A percentile compares a stretch with the other conserved stretches of the same genome.
These are phyloP conservation scores for Bombus affinis DNA, from an alignment of 1,140 invertebrate genomes.

Conservation along the genomic window DNA sequence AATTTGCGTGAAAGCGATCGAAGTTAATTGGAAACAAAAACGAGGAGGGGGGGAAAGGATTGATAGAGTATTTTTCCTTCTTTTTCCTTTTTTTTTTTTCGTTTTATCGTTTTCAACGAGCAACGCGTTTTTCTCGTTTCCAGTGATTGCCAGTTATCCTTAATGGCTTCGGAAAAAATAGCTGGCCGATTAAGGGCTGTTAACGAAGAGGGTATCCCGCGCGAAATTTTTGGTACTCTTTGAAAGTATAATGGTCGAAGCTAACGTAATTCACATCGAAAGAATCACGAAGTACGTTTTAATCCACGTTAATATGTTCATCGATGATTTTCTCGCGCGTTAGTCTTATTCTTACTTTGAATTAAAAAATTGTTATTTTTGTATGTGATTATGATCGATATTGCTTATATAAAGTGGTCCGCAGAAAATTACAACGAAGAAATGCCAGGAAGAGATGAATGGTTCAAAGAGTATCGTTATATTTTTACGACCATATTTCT, in stretches of 20 bases:
- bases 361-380: background rate
- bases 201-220: background rate
- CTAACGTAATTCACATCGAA: too few relatives aligned
- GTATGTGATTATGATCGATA: too few relatives aligned
- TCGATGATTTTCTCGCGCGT: background rate
- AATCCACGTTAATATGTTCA: background rate
- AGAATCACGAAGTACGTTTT: background rate
- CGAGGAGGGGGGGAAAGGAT: too few relatives aligned
- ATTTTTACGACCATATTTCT: too few relatives aligned
- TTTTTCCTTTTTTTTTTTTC: background rate
- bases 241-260: background rate
- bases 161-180: slow-evolving; percentile 17
- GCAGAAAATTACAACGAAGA: too few relatives aligned
- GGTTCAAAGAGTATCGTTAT: too few relatives aligned
- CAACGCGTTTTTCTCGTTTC: background rate
- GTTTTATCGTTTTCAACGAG: background rate
- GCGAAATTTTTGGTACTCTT: background rate
- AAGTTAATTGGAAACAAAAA: slow-evolving; percentile 46
- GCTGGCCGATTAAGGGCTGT: background rate
- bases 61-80: background rate
- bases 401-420: too few relatives aligned
- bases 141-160: slow-evolving; percentile 39
- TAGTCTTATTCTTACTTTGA: background rate
- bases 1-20: slow-evolving; percentile 33
- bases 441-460: too few relatives aligned